phyloP scores from a whole-genome alignment of 2,888 invertebrate species.

The Cephus sareptanus region DNA sequence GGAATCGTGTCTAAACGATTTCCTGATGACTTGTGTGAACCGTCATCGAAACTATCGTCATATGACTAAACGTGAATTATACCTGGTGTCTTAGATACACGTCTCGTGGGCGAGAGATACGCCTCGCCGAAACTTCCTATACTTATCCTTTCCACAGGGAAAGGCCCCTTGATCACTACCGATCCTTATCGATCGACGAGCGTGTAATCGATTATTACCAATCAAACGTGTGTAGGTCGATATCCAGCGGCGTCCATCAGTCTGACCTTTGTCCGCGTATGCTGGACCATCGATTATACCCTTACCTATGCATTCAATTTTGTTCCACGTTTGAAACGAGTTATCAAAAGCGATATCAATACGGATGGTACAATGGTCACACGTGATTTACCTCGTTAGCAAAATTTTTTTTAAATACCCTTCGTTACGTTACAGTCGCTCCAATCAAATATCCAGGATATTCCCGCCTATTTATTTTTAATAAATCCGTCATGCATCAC shows the following conservation, averaged over 20 bases:
- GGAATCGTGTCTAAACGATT: neutral
- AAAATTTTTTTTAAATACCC: neutral
- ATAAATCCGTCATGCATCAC: neutral
- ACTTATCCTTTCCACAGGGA: conserved; percentile 1
- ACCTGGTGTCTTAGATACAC: neutral
- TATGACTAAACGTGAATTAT: neutral
- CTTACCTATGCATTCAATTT: neutral
- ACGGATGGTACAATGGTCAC: neutral
- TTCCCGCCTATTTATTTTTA: neutral
- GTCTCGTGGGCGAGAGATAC: neutral
- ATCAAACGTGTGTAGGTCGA: conserved; percentile 1
- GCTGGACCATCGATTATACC: neutral
- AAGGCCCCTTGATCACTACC: conserved; percentile 6
- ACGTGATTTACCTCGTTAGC: neutral
- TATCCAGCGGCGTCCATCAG: conserved; percentile 10
- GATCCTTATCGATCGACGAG: conserved; percentile 16
- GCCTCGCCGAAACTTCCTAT: conserved; percentile 1
- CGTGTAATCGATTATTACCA: conserved; percentile 15
- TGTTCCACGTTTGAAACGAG: neutral
- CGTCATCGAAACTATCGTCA: neutral
- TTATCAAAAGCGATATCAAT: neutral
- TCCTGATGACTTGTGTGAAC: neutral
- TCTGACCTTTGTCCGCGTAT: neutral
- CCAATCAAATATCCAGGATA: neutral
- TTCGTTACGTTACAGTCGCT: neutral